Conservation (phyloP, 2,113 vertebrate species). For the Conger conger region DNA sequence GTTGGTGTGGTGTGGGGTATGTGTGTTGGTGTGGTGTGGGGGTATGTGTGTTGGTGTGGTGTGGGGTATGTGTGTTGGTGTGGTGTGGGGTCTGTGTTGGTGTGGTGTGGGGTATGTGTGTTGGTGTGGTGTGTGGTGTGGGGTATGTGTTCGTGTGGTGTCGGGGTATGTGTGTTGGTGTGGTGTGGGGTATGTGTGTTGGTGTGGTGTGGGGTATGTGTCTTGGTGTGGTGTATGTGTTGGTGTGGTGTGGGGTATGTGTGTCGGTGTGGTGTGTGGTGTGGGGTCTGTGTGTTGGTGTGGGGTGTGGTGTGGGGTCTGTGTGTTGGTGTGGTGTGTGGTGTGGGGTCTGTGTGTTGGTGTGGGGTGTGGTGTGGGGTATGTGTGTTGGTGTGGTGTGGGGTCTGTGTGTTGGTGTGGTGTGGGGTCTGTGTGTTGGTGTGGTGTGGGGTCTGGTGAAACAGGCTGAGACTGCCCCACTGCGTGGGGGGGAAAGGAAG, state of each 20-base stretch:
- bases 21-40: not conserved
- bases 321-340: not conserved
- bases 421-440: not conserved
- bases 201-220: too few species aligned
- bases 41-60: too few species aligned
- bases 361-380: not conserved
- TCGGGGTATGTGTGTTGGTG: not conserved
- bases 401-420: not conserved
- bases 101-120: not conserved
- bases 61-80: not conserved
- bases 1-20: too few species aligned
- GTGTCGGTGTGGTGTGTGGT: not conserved
- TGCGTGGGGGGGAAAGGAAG: not conserved
- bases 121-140: too few species aligned
- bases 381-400: not conserved
- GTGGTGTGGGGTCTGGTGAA: too few species aligned
- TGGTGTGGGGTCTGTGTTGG: too few species aligned
- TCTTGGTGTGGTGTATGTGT: not conserved
- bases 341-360: not conserved
- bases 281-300: not conserved
- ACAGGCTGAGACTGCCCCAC: not conserved
- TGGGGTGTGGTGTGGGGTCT: not conserved
- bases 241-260: not conserved
- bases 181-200: not conserved
- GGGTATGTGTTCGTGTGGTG: not conserved